Percentiles rank a stretch among this genome's conserved stretches.
phyloP scores from a whole-genome alignment of 1,140 invertebrate species.

The Drosophila persimilis region DNA sequence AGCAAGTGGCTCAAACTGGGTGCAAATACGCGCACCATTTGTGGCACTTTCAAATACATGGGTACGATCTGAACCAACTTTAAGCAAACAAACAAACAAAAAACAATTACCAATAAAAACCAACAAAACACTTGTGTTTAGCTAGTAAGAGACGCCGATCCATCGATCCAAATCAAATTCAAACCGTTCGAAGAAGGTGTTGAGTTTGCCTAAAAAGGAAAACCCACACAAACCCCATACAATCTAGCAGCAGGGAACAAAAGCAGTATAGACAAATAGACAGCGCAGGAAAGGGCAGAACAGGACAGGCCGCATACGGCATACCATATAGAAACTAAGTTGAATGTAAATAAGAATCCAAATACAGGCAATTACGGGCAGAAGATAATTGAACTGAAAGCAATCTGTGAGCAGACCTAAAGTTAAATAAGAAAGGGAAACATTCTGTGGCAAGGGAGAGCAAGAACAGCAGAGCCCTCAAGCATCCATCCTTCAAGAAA shows the following conservation, averaged over 20 bases:
- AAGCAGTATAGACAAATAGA: conserved; percentile 25
- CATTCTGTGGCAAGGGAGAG: conserved; percentile 4
- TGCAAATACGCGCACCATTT: conserved; percentile 91
- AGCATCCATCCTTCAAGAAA: background rate
- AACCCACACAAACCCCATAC: conserved; percentile 11
- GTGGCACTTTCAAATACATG: conserved; percentile 96
- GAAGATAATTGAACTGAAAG: conserved; percentile 2
- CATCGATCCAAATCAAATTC: conserved; percentile 20
- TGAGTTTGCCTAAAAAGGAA: conserved; percentile 10
- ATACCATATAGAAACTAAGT: background rate
- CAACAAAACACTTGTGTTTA: conserved; percentile 19
- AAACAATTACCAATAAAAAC: conserved; percentile 34
- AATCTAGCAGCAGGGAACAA: conserved; percentile 32
- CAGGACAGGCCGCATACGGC: too few species aligned
- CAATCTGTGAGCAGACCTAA: conserved; percentile 7
- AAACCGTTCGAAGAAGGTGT: conserved; percentile 41
- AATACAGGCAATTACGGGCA: background rate
- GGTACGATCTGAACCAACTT: conserved; percentile 84
- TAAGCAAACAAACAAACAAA: conserved; percentile 22
- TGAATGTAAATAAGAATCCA: background rate
- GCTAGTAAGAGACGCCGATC: conserved; percentile 38
- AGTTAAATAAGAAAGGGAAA: conserved; percentile 1
- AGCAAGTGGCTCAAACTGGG: conserved; percentile 94
- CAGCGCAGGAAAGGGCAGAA: background rate
- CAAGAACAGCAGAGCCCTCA: background rate